Base-by-base conservation (phyloP, 2,113 vertebrate genomes). In the Sinocyclocheilus maitianheensis region DNA sequence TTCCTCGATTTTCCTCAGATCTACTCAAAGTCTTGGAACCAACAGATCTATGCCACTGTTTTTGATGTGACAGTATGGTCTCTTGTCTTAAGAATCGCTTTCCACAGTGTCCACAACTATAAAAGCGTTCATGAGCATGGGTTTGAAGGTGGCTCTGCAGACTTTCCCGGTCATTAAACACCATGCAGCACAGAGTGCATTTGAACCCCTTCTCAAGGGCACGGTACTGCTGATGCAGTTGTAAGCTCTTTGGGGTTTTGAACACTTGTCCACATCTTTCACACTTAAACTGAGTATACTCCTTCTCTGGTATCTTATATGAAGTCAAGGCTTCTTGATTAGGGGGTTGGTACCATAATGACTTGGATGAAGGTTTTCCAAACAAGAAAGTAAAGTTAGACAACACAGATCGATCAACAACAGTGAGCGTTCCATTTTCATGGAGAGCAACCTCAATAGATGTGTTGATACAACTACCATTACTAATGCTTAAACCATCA, bases 111-210 rank as follows among this genome's bases (percentile, higher is more conserved):
- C 86, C 88, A 92, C 95, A 96, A 78, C 91, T 94, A 79, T 93
- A 91, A 90, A 95, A 94, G 26, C 88, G 90, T 87, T 95, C 93
- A 88, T 88, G 90, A 74, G 92, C 85, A 78, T 96, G 95, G 75
- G 90, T 90, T 67, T 93, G 89, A 53, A 96, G 92, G 87, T 96
- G 95, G 77, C 89, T 91, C 76, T 91, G 93, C 37, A 95, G 89
- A 55, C 91, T 89, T 58, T 91, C 91, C 86, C 92, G 85, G 84
- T 93, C 92, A 87, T 89, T 88, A 90, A 94, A 94, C 26, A 92
- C 89, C 79, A 93, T 94, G 87, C 94, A 96, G 85, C 95, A 96
- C 79, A 96, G 88, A 65, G 95, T 95, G 87, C 95, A 96, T 84
- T 92, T 95, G 85, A 92, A 95, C 77, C 93, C 94, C 77, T 92